Base-by-base conservation (phyloP, 2,888 invertebrate species). In the Mesorhabditis spiculigera region DNA sequence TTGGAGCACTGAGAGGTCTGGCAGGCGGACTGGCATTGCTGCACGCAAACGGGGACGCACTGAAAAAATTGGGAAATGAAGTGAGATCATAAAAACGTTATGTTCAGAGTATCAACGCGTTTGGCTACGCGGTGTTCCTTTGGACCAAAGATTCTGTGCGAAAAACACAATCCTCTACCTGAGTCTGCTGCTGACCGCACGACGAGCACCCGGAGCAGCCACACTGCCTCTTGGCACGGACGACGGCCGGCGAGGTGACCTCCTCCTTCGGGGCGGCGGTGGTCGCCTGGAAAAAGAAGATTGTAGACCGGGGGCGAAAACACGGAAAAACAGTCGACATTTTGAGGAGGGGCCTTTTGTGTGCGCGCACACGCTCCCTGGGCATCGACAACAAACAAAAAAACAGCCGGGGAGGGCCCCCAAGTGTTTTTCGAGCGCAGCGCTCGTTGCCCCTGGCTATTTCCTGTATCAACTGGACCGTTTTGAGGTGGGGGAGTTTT, bases 21-120 rank as follows among this genome's bases (percentile, higher is more conserved):
- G 72, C 79, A 80, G 5, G 78, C 74, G 58, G 43, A 61, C 63
- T 76, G 77, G 68, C 79, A 80, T 68, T 79, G 79, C 71, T 79
- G 79, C 44, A 79, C 73, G 65, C 79, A 79, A 10, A 77, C 71
- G 42, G 79, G 79, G 41, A 78, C 70, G 71, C 79, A 79, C 45
- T 74, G 71, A 50, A 50, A n/a, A 50, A 13, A 10, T 10, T 13
- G 58, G n/a, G n/a, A 50, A n/a, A 50, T 50, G 8, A 13, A 50
- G 58, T n/a, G 8, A 13, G 8, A 10, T n/a, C 58, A 50, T 28
- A 28, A 28, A 28, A 28, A 1, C 28, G 28, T 28, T 28, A n/a
- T 28, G 28, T 28, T 28, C 28, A 28, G 28, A 28, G 28, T 28
- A 28, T 28, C 28, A 28, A 28, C 28, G 28, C 28, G 28, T 28